These are phyloP conservation scores for Rhineura floridana DNA, from an alignment of 2,113 vertebrate species.

Conservation along the genomic window DNA sequence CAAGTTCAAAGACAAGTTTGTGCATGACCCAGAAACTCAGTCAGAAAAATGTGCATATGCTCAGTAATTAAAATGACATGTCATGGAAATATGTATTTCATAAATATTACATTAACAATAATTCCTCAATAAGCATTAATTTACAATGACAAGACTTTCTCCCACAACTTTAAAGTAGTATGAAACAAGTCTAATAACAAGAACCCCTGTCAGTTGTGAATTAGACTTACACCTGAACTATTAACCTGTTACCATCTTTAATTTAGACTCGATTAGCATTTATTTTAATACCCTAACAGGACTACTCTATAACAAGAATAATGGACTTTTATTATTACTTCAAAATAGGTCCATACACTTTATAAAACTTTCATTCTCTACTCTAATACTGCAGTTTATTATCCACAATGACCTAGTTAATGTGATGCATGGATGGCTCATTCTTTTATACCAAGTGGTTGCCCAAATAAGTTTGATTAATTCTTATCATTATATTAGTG, in stretches of 20 bases:
- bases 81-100: not conserved
- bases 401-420: not conserved
- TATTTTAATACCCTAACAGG: constrained; percentile 55
- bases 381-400: not conserved
- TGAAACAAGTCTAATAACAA: constrained; percentile 27
- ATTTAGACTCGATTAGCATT: constrained; percentile 57
- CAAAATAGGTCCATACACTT: not conserved
- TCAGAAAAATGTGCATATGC: not conserved
- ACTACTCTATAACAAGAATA: constrained; percentile 43
- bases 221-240: constrained; percentile 52
- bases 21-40: not conserved
- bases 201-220: constrained; percentile 23
- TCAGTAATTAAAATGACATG: constrained; percentile 3
- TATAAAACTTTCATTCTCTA: not conserved
- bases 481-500: not conserved
- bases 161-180: constrained; percentile 16
- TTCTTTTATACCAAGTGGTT: not conserved
- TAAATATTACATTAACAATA: not conserved
- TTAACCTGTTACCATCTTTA: constrained; percentile 58
- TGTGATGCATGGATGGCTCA: not conserved
- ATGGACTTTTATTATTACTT: constrained; percentile 2
- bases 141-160: constrained; percentile 8
- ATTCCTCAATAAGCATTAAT: not conserved
- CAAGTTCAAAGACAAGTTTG: not conserved
- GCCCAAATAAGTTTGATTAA: not conserved